Evolutionary conservation across 2,888 invertebrate genomes (phyloP).

Genomic region (Phyto melanocephala): DNA sequence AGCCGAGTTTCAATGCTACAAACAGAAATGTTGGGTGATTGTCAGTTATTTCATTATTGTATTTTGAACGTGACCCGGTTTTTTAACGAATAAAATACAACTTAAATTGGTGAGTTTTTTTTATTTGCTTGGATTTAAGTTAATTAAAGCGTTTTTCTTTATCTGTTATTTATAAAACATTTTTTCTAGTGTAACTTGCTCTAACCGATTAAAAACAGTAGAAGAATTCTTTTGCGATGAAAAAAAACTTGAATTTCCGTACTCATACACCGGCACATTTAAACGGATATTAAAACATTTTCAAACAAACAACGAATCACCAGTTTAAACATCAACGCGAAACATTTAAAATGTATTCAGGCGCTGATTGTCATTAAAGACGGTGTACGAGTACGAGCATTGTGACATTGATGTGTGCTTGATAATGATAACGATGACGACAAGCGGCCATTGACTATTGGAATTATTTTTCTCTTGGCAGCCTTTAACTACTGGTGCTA

Average conservation of each 20-base stretch:
- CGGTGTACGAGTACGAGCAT: conserved; percentile 43
- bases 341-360: conserved; percentile 60
- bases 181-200: not conserved
- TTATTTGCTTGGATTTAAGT: no score
- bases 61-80: no score
- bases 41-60: no score
- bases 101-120: no score
- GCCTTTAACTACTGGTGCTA: not conserved
- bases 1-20: no score
- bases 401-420: conserved; percentile 61
- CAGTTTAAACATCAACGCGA: conserved; percentile 38
- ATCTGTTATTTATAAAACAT: no score
- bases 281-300: conserved; percentile 54
- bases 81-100: no score
- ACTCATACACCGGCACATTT: conserved; percentile 7
- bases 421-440: conserved; percentile 59
- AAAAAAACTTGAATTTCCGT: conserved; percentile 38
- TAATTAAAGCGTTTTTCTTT: no score
- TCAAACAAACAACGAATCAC: not conserved
- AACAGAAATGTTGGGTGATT: no score
- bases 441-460: conserved; percentile 48
- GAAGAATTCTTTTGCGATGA: conserved; percentile 16
- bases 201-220: not conserved
- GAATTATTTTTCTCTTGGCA: not conserved
- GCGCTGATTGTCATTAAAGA: conserved; percentile 57